Conservation (phyloP, 1,140 invertebrate genomes). For the Streblospio benedicti region DNA sequence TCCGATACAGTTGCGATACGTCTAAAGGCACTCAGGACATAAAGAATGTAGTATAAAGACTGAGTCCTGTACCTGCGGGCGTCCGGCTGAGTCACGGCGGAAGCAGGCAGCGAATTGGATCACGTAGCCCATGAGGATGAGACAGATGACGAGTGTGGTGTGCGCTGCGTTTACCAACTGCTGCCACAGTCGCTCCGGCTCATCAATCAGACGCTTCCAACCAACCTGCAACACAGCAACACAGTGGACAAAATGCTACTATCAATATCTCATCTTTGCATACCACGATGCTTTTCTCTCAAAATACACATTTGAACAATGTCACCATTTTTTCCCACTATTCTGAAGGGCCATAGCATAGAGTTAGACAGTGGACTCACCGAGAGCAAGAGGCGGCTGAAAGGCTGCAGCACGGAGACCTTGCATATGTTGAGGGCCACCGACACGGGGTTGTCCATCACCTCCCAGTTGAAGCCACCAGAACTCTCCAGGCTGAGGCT, state of each 20-base stretch:
- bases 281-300: no score
- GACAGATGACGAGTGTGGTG: background rate
- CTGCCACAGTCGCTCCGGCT: background rate
- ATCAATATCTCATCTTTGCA: no score
- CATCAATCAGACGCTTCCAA: background rate
- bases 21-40: no score
- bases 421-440: background rate
- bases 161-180: background rate
- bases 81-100: background rate
- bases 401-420: background rate
- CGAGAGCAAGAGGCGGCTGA: background rate
- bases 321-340: no score
- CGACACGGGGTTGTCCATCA: background rate
- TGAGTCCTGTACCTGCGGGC: background rate
- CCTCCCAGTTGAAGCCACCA: no score
- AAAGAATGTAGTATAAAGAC: no score
- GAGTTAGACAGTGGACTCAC: background rate
- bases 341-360: background rate
- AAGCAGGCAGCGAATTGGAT: constrained; percentile 1
- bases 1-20: no score
- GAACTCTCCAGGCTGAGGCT: no score
- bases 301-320: no score
- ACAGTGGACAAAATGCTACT: no score
- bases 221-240: no score
- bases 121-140: background rate